Conservation (phyloP, 2,888 invertebrate genomes). For the Chrysolina haemoptera region DNA sequence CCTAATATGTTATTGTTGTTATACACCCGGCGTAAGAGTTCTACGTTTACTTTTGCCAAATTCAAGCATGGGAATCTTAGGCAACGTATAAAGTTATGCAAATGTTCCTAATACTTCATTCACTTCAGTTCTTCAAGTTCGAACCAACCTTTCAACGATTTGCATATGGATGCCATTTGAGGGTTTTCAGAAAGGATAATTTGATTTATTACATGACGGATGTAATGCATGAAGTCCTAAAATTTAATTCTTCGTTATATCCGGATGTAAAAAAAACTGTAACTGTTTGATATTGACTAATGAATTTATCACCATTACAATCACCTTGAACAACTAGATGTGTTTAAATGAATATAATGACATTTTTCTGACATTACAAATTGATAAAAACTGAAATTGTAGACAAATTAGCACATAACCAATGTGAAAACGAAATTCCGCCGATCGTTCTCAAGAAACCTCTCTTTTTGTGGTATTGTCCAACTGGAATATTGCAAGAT, state of each 20-base stretch:
- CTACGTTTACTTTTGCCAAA: not conserved
- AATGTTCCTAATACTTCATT: not conserved
- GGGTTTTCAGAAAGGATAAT: slow-evolving; percentile 9
- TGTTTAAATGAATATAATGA: too few relatives aligned
- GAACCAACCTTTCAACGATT: not conserved
- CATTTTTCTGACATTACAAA: too few relatives aligned
- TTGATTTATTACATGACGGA: not conserved
- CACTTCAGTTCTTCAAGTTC: slow-evolving; percentile 8
- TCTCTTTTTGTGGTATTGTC: too few relatives aligned
- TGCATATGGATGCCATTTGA: slow-evolving; percentile 8
- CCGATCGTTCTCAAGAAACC: too few relatives aligned
- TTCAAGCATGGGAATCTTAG: not conserved
- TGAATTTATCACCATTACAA: too few relatives aligned
- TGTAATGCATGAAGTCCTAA: not conserved
- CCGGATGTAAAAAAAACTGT: not conserved
- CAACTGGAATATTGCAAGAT: too few relatives aligned
- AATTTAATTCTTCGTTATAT: not conserved
- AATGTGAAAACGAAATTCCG: too few relatives aligned
- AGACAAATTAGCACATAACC: too few relatives aligned
- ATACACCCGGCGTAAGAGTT: not conserved
- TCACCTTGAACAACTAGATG: too few relatives aligned
- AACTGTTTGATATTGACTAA: not conserved
- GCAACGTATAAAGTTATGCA: slow-evolving; percentile 2
- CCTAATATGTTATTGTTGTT: not conserved
- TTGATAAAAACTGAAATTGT: too few relatives aligned